A percentile compares a stretch with the other conserved stretches of the same genome.
These are phyloP conservation scores for sheep (Ovis aries) DNA, from an alignment of 2,113 vertebrate species.

Conservation along the genomic window ARS-UI_Ramb_v3.0 NC_056056.1:156244001-156244500, in stretches of 20 bases:
- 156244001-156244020: too few species aligned
- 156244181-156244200: not conserved
- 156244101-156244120: not conserved
- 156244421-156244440: not conserved
- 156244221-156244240: not conserved
- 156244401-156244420: not conserved
- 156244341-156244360: not conserved
- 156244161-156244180: not conserved
- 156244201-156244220: not conserved
- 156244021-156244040: too few species aligned
- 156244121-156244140: not conserved
- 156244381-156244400: not conserved
- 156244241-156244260: not conserved
- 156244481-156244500: not conserved
- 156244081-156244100: not conserved
- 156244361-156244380: not conserved
- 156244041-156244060: too few species aligned
- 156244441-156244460: not conserved
- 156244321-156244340: not conserved
- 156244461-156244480: not conserved
- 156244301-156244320: not conserved
- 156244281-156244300: not conserved
- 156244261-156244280: not conserved
- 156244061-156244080: too few species aligned
- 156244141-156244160: not conserved